phyloP scores from a whole-genome alignment of 37 sponge, comb jelly and placozoan genomes.

The Aplysina aerophoba region DNA sequence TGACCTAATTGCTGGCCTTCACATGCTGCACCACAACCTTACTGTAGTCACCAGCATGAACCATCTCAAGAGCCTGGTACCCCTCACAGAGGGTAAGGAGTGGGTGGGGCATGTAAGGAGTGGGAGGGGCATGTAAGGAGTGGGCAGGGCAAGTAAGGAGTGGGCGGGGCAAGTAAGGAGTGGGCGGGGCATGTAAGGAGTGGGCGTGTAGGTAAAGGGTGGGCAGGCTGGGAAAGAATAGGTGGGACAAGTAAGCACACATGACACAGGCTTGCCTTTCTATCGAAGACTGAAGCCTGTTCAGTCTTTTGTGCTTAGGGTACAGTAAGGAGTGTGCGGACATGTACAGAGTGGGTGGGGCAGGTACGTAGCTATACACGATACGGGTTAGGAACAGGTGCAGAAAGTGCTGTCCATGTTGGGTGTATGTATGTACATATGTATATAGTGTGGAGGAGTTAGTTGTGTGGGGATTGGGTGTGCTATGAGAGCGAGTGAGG shows the following conservation, averaged over 20 bases:
- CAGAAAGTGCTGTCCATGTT: background rate
- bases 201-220: too few relatives aligned
- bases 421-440: slow-evolving; percentile 6
- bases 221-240: too few relatives aligned
- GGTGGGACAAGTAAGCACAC: too few relatives aligned
- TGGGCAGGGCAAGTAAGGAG: background rate
- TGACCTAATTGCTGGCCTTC: slow-evolving; percentile 67
- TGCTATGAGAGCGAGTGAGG: too few relatives aligned
- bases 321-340: background rate
- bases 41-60: slow-evolving; percentile 43
- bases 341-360: background rate
- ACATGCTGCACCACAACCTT: slow-evolving; percentile 33
- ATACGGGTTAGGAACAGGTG: too few relatives aligned
- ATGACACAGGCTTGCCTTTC: too few relatives aligned
- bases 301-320: too few relatives aligned
- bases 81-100: background rate
- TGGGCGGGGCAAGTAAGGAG: too few relatives aligned
- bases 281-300: too few relatives aligned
- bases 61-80: background rate
- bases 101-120: background rate
- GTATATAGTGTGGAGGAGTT: background rate
- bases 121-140: too few relatives aligned
- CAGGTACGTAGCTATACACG: too few relatives aligned
- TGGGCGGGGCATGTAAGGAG: background rate
- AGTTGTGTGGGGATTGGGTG: too few relatives aligned